Evolutionary conservation across 2,113 vertebrate species (phyloP).

Genomic region (Plecotus auritus): DNA sequence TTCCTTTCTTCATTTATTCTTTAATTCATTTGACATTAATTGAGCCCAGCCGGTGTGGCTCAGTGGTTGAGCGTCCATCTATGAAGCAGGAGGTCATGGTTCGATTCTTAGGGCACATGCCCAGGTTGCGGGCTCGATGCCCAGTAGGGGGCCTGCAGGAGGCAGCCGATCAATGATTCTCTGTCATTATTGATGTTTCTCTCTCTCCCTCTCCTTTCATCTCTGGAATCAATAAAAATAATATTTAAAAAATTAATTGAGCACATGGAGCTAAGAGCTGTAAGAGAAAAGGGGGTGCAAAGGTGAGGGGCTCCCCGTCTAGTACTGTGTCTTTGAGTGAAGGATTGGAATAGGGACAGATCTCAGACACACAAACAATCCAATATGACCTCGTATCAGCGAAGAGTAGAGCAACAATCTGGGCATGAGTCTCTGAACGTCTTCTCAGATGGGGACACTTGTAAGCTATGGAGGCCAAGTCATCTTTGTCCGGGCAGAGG

Average conservation of each 20-base stretch:
- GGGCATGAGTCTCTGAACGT: not conserved
- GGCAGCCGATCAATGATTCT: too few relatives aligned
- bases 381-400: rapidly evolving
- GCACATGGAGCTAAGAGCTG: not conserved
- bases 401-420: not conserved
- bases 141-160: too few relatives aligned
- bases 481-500: not conserved
- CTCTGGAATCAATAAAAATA: too few relatives aligned
- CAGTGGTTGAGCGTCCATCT: too few relatives aligned
- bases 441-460: not conserved
- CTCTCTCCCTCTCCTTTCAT: too few relatives aligned
- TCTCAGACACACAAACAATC: rapidly evolving
- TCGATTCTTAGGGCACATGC: too few relatives aligned
- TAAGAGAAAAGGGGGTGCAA: not conserved
- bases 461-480: not conserved
- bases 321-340: not conserved
- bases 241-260: not conserved
- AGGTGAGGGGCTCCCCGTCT: not conserved
- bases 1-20: not conserved
- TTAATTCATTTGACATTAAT: not conserved
- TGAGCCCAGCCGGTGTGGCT: too few relatives aligned
- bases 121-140: too few relatives aligned
- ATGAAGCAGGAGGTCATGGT: too few relatives aligned
- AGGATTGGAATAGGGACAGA: not conserved
- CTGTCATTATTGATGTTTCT: too few relatives aligned